phyloP scores from a whole-genome alignment of 2,113 vertebrate genomes.

The Pituophis catenifer region DNA sequence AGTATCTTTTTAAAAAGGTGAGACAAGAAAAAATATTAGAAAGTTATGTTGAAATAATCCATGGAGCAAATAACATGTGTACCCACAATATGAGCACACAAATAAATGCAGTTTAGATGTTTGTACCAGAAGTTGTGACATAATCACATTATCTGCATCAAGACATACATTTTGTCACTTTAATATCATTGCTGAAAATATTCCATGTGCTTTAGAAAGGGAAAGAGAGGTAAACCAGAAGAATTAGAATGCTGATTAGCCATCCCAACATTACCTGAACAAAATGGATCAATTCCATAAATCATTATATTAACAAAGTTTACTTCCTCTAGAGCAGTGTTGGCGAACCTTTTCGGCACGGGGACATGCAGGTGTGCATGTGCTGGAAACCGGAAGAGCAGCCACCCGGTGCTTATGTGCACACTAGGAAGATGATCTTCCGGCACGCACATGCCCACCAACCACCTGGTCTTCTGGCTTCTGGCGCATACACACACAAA shows the following conservation, averaged over 20 bases:
- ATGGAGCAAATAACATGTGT: neutral
- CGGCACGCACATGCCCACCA: no score
- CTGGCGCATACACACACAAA: no score
- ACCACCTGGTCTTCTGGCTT: no score
- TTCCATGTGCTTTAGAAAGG: neutral
- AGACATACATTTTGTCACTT: no score
- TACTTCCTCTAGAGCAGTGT: neutral
- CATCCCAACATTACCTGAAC: neutral
- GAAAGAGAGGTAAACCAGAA: neutral
- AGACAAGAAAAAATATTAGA: neutral
- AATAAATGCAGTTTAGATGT: no score
- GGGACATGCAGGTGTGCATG: no score
- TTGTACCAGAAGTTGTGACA: no score
- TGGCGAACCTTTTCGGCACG: no score
- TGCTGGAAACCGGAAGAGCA: no score
- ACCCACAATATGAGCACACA: neutral
- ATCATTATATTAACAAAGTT: neutral
- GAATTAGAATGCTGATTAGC: neutral
- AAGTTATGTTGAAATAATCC: neutral
- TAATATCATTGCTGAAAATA: neutral
- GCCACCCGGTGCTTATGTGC: no score
- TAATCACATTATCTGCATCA: no score
- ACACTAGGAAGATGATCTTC: no score
- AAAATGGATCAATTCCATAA: neutral
- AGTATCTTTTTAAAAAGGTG: neutral